These are phyloP conservation scores for Thunnus albacares DNA, from an alignment of 2,797 vertebrate species.

Conservation along the genomic window DNA sequence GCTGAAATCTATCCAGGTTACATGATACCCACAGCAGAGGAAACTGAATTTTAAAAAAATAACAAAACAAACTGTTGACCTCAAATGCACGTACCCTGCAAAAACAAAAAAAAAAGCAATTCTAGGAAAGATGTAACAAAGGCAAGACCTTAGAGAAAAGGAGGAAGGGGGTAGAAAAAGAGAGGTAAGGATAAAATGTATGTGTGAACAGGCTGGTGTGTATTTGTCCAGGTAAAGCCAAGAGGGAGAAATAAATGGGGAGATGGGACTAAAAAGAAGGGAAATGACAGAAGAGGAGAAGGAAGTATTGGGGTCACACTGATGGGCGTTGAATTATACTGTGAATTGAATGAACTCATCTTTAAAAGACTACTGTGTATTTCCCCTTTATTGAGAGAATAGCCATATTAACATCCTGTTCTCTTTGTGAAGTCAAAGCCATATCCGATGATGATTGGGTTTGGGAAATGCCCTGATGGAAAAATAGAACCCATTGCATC, in stretches of 20 bases:
- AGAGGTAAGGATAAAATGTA: slow-evolving; percentile 27
- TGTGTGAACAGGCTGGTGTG: slow-evolving; percentile 44
- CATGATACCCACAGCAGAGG: slow-evolving; percentile 66
- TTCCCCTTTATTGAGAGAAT: slow-evolving; percentile 85
- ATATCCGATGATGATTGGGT: slow-evolving; percentile 89
- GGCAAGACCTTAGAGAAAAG: slow-evolving; percentile 71
- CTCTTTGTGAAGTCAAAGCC: slow-evolving; percentile 84
- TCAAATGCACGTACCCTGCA: slow-evolving; percentile 56
- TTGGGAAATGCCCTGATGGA: slow-evolving; percentile 83
- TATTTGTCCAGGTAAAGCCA: slow-evolving; percentile 63
- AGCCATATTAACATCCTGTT: slow-evolving; percentile 88
- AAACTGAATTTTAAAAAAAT: slow-evolving; percentile 31
- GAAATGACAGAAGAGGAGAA: slow-evolving; percentile 75
- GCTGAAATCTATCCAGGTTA: slow-evolving; percentile 84
- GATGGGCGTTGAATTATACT: slow-evolving; percentile 80
- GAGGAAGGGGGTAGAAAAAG: slow-evolving; percentile 51
- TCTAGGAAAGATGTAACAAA: slow-evolving; percentile 69
- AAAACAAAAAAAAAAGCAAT: slow-evolving; percentile 58
- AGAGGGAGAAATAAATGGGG: slow-evolving; percentile 69
- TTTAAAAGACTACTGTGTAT: slow-evolving; percentile 86
- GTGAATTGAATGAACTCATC: slow-evolving; percentile 88
- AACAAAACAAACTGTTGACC: slow-evolving; percentile 61
- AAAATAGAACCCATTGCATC: slow-evolving; percentile 86
- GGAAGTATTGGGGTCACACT: slow-evolving; percentile 85
- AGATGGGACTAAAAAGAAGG: slow-evolving; percentile 71